Conservation (phyloP, 2,888 invertebrate genomes). For the Lithophane ornitopus region DNA sequence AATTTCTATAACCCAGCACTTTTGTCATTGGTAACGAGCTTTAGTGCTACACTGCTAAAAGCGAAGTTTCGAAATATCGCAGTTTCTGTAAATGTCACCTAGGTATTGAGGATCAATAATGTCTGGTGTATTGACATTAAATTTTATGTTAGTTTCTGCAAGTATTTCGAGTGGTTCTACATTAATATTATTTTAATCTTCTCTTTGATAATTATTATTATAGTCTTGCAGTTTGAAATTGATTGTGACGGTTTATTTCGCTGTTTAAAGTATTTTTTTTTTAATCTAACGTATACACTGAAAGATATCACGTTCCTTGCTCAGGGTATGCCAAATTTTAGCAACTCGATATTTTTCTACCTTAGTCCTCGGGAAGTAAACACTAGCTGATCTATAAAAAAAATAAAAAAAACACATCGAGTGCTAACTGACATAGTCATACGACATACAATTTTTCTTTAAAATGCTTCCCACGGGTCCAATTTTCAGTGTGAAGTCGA, state of each 20-base stretch:
- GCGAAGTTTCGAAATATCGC: slow-evolving; percentile 34
- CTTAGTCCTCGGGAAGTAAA: not conserved
- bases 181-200: slow-evolving; percentile 21
- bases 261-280: not conserved
- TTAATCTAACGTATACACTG: not conserved
- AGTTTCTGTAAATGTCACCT: slow-evolving; percentile 45
- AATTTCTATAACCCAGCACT: not conserved
- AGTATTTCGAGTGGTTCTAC: slow-evolving; percentile 8
- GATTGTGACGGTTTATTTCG: not conserved
- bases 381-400: not conserved
- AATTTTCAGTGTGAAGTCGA: not conserved
- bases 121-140: slow-evolving; percentile 9
- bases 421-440: not conserved
- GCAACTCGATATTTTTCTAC: not conserved
- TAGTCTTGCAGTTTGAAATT: not conserved
- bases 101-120: slow-evolving; percentile 2
- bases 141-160: slow-evolving; percentile 26
- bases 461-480: not conserved
- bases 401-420: not conserved
- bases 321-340: not conserved
- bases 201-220: not conserved
- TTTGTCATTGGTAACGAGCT: slow-evolving; percentile 8
- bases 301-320: not conserved
- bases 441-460: not conserved
- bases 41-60: slow-evolving; percentile 34